phyloP scores from a whole-genome alignment of 2,888 invertebrate genomes.

The Amaurobius ferox region DNA sequence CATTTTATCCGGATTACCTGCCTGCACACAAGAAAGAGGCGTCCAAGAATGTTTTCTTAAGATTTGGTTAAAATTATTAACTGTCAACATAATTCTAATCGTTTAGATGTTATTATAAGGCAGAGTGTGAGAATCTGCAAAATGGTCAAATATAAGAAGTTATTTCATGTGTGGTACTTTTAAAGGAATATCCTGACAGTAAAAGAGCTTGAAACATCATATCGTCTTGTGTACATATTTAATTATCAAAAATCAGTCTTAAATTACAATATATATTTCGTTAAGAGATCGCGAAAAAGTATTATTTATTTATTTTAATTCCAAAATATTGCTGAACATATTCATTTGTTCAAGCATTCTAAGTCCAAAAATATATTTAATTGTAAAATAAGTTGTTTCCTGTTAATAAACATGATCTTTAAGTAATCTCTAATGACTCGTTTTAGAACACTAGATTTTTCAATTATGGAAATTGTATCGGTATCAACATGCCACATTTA shows the following conservation, averaged over 20 bases:
- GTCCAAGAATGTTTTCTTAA: constrained; percentile 57
- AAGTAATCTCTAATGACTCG: neutral
- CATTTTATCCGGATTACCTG: constrained; percentile 7
- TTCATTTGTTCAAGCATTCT: neutral
- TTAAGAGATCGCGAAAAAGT: neutral
- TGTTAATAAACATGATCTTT: neutral
- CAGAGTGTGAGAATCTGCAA: constrained; percentile 13
- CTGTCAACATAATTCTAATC: constrained; percentile 1
- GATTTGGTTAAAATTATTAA: constrained; percentile 49
- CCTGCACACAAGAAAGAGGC: constrained; percentile 44
- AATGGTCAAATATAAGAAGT: constrained; percentile 5
- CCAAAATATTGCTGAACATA: neutral
- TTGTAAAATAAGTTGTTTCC: neutral
- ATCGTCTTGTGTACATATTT: constrained; percentile 55
- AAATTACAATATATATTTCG: neutral
- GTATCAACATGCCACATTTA: no score
- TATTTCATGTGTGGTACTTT: constrained; percentile 7
- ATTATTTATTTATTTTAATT: neutral
- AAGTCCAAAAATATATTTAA: neutral
- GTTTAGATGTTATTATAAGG: constrained; percentile 8
- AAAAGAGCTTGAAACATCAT: constrained; percentile 58
- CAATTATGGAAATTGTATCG: no score
- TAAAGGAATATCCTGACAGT: constrained; percentile 23
- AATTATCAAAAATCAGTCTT: neutral
- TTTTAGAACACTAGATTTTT: no score